Conservation (phyloP, 2,113 vertebrate species). For the Pampusana beccarii region DNA sequence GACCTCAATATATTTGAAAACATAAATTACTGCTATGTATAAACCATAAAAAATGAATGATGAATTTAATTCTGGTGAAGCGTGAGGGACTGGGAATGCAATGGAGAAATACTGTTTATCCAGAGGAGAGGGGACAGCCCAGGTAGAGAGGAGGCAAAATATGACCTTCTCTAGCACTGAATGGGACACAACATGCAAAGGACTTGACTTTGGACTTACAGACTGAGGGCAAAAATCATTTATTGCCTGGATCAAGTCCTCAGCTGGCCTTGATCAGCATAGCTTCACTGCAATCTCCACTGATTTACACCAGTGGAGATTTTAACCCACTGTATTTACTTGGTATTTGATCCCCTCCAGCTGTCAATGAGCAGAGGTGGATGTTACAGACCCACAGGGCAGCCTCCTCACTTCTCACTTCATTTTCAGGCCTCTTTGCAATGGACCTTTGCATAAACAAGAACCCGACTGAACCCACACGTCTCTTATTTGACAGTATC, state of each 20-base stretch:
- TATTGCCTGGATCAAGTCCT: not conserved
- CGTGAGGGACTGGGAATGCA: constrained; percentile 74
- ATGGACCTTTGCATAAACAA: not conserved
- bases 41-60: constrained; percentile 88
- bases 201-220: constrained; percentile 47
- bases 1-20: constrained; percentile 85
- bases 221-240: constrained; percentile 9
- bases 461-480: not conserved
- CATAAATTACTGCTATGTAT: constrained; percentile 84
- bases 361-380: not conserved
- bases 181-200: not conserved
- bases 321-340: not conserved
- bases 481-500: not conserved
- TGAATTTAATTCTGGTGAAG: constrained; percentile 85
- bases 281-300: not conserved
- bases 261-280: not conserved
- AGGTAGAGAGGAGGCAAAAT: not conserved
- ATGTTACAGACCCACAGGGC: not conserved
- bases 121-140: constrained; percentile 49
- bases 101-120: constrained; percentile 73
- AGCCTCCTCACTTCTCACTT: not conserved
- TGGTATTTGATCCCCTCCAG: not conserved
- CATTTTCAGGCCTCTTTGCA: not conserved
- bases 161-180: constrained; percentile 56
- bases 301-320: not conserved